Base-by-base conservation (phyloP, 1,140 invertebrate species). In the Cydia amplana region DNA sequence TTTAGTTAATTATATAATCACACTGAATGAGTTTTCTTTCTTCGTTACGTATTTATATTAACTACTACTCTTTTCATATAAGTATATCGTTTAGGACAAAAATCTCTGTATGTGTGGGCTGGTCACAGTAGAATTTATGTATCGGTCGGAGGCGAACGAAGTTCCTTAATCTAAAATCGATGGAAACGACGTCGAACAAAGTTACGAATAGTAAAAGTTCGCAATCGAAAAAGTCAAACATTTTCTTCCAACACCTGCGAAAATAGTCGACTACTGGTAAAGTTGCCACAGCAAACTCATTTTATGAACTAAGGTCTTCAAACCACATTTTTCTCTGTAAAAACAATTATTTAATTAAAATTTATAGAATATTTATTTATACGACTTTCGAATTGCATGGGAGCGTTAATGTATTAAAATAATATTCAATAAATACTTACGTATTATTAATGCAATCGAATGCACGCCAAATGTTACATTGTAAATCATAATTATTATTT, bases 111-210 rank as follows among this genome's bases (percentile, higher is more conserved):
- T 23, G n/a, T 18, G 32, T n/a, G n/a, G 14, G 36, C 32, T 70
- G 36, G 65, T 36, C 65, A 70, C 18, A 70, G 32, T 36, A 32
- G 65, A 70, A 70, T 70, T 70, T 70, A 70, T 70, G 28, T 70
- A 70, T 70, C 32, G 65, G 65, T 91, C 88, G 86, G 83, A 86
- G 85, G 84, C 85, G 80, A 86, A 83, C 85, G 78, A 84, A 89
- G 86, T 91, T 90, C 82, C 88, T 89, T 92, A 92, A 92, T 91
- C 90, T 92, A 85, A 91, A 92, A 92, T 92, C 90, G 88, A 92
- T 92, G 84, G 85, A 81, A 89, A 89, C 88, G 87, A 85, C 86
- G 87, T 81, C 78, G 84, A 87, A 86, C 83, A 85, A 90, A 92
- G 81, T 91, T 89, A 84, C 83, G 87, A 91, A 87, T 90, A 84